A percentile compares a stretch with the other conserved stretches of the same genome.
Evolutionary conservation across 2,797 vertebrate genomes (phyloP).

Genomic region (Cryptoblepharus egeriae): DNA sequence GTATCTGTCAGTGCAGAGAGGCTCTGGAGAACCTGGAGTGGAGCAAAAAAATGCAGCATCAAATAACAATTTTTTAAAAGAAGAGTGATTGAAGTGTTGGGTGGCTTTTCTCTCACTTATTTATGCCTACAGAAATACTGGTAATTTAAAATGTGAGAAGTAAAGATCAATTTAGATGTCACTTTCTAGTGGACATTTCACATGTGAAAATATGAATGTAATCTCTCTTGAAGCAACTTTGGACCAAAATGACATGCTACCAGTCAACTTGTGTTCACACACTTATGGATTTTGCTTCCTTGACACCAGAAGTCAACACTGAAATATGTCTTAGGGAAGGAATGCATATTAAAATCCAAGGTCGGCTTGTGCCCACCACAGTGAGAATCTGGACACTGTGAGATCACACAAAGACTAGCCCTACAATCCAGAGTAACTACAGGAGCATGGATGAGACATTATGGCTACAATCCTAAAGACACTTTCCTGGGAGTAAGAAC

Average conservation of each 20-base stretch:
- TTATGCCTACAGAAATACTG: background rate
- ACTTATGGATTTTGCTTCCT: background rate
- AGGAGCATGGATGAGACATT: no score
- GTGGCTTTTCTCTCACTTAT: background rate
- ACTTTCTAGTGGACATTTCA: background rate
- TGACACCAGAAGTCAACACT: no score
- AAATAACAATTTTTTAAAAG: background rate
- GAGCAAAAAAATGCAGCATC: slow-evolving; percentile 19
- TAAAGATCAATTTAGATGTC: background rate
- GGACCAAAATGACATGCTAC: background rate
- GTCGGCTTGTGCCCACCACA: no score
- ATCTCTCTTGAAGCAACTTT: background rate
- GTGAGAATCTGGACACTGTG: no score
- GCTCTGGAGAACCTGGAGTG: slow-evolving; percentile 17
- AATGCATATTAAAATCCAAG: no score
- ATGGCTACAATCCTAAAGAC: no score
- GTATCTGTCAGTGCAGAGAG: slow-evolving; percentile 46
- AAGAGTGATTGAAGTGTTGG: rapidly evolving
- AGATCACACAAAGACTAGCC: no score
- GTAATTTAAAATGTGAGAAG: rapidly evolving
- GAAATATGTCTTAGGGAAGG: no score
- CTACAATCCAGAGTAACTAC: no score
- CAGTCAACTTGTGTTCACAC: background rate
- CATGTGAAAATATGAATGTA: background rate
- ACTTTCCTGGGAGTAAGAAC: no score